phyloP scores from a whole-genome alignment of 2,113 vertebrate species.

The Elephas maximus region DNA sequence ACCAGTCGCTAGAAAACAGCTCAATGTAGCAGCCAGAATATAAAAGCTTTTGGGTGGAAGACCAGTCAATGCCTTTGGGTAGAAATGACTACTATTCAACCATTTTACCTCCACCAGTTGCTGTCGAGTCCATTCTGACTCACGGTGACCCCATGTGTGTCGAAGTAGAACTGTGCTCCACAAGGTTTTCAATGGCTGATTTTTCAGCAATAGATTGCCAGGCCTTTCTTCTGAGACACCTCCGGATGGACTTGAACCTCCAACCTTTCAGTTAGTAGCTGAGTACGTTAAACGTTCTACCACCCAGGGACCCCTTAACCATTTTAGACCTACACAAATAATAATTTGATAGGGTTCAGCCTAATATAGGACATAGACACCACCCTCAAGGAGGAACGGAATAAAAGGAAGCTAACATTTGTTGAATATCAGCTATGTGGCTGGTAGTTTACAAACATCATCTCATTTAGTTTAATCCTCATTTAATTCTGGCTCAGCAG shows the following conservation, averaged over 20 bases:
- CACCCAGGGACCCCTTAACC: neutral
- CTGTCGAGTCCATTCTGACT: neutral
- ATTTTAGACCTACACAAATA: neutral
- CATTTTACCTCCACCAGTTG: neutral
- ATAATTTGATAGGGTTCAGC: neutral
- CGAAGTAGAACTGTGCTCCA: neutral
- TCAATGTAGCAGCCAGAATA: neutral
- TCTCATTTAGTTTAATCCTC: neutral
- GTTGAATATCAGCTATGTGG: neutral
- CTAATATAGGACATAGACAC: neutral
- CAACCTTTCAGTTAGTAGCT: neutral
- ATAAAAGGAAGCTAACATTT: neutral
- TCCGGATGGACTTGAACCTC: neutral
- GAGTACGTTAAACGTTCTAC: neutral
- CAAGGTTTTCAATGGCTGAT: neutral
- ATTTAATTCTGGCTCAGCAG: neutral
- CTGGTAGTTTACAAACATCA: neutral
- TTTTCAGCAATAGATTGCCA: neutral
- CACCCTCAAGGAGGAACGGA: neutral
- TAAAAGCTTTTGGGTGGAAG: neutral
- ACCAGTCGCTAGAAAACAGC: neutral
- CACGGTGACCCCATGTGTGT: neutral
- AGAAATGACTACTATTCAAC: neutral
- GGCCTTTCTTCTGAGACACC: neutral
- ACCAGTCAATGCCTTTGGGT: neutral